These are phyloP conservation scores for Oreochromis spilurus DNA, from an alignment of 2,113 vertebrate genomes.

Conservation along the genomic window DNA sequence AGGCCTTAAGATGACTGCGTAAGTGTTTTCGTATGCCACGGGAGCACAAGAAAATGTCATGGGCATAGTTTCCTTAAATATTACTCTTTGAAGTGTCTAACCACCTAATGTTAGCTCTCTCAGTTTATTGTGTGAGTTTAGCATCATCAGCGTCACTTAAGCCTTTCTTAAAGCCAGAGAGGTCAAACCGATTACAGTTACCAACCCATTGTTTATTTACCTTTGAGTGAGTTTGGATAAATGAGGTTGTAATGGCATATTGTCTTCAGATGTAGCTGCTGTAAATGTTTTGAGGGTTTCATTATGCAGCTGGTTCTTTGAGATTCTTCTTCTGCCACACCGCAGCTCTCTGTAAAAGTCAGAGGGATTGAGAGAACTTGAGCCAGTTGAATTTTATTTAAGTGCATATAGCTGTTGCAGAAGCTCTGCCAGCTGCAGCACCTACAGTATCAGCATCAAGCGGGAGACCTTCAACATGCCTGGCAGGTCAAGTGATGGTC, in stretches of 20 bases:
- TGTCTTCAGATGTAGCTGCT: neutral
- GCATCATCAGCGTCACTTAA: neutral
- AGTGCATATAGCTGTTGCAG: neutral
- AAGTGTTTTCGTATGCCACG: slow-evolving; percentile 37
- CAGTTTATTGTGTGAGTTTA: slow-evolving; percentile 12
- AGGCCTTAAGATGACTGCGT: slow-evolving; percentile 23
- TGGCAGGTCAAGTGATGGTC: neutral
- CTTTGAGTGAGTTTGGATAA: neutral
- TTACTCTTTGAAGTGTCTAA: slow-evolving; percentile 6
- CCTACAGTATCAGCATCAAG: neutral
- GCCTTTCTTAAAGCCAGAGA: slow-evolving; percentile 1
- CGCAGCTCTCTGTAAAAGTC: neutral
- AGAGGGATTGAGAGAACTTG: neutral
- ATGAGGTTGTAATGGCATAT: neutral
- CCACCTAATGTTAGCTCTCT: neutral
- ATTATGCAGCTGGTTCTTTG: neutral
- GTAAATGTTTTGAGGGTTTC: neutral
- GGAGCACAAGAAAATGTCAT: slow-evolving; percentile 34
- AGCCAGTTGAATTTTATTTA: neutral
- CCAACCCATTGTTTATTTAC: neutral
- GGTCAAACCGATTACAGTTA: neutral
- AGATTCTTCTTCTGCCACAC: neutral
- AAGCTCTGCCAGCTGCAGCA: neutral
- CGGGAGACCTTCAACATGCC: neutral
- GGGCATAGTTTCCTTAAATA: slow-evolving; percentile 22